Evolutionary conservation across 2,113 vertebrate genomes (phyloP).

Genomic region (Phylloscopus trochiloides): DNA sequence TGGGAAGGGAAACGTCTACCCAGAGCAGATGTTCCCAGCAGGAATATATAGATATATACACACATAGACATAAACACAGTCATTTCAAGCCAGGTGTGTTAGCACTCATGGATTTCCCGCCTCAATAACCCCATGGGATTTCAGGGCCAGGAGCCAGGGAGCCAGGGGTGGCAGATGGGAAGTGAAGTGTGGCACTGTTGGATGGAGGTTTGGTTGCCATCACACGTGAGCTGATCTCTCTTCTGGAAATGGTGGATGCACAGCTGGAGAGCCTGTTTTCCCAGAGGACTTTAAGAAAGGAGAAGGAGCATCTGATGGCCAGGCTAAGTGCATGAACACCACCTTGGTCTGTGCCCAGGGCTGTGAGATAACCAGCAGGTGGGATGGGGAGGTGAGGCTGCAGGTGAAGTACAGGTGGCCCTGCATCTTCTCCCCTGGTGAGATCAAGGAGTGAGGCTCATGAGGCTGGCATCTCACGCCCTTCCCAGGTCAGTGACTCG

Average conservation of each 20-base stretch:
- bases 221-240: not conserved
- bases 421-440: not conserved
- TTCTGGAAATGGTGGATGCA: not conserved
- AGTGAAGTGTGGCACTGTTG: not conserved
- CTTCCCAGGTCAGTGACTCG: not conserved
- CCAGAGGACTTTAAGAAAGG: not conserved
- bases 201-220: not conserved
- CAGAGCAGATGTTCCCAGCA: slow-evolving; percentile 41
- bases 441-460: not conserved
- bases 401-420: not conserved
- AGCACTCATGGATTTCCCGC: not conserved
- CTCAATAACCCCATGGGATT: not conserved
- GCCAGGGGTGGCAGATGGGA: not conserved
- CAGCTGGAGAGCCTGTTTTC: not conserved
- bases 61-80: not conserved
- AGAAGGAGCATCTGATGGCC: not conserved
- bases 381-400: not conserved
- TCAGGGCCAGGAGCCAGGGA: not conserved
- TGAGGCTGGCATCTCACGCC: not conserved
- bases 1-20: not conserved
- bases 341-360: not conserved
- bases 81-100: not conserved
- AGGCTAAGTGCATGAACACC: not conserved
- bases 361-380: not conserved
- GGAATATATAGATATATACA: not conserved